Base-by-base conservation (phyloP, 2,113 vertebrate species). In the Cyprinodon variegatus region DNA sequence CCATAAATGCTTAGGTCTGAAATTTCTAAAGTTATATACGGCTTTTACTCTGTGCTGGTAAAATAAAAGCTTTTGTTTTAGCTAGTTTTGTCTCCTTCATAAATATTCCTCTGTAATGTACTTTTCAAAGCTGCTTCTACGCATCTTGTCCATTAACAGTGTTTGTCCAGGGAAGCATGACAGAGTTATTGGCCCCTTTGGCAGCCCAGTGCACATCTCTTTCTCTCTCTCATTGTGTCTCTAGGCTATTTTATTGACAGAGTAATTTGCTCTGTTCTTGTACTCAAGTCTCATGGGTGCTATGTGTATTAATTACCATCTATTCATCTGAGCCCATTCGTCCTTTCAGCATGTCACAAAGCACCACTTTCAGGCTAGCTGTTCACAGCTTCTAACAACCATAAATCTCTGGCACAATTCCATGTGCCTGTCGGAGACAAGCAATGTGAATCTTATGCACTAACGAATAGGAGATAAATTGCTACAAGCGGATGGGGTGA, bases 291-390 rank as follows among this genome's bases (percentile, higher is more conserved):
- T 91, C 88, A 46, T 0, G 82, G 78, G 92, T 75, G 67, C 81
- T 68, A 60, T 85, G 74, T 85, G 86, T 93, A 93, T 94, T 93
- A 91, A 94, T 93, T 90, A 93, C 83, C 91, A 89, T 92, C 88
- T 86, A 88, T 92, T 92, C 86, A 90, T 93, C 72, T 78, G 83
- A 70, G 72, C 72, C 78, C 29, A 63, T 75, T 82, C 70, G 78
- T 81, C 80, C 80, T 78, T 84, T 89, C 81, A 83, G 65, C n/a
- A 2, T 45, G 57, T 80, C 82, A 75, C 65, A 38, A 70, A 86
- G 84, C 81, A 66, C 53, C 15, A 38, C 76, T 83, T 89, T 70
- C 81, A 81, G 88, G 66, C 88, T 87, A 79, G 29, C 72, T 83
- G 80, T 74, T 87, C 88, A 73, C 77, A 82, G 76, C 85, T 68